phyloP scores from a whole-genome alignment of 2,888 invertebrate species.

The Torymus auratus region DNA sequence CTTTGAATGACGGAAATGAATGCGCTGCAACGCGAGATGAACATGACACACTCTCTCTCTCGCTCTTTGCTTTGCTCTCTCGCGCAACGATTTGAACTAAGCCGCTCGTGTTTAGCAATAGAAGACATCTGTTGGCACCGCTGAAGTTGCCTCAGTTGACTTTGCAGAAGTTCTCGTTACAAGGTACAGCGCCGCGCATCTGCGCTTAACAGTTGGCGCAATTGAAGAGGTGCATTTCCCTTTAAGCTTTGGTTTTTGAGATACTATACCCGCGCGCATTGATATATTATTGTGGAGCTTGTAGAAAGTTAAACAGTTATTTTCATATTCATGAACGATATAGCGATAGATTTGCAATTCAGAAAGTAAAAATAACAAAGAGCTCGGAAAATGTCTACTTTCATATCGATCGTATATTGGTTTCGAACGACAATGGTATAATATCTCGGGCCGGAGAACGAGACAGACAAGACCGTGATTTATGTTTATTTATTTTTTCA shows the following conservation, averaged over 20 bases:
- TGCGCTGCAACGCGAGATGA: neutral
- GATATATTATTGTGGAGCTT: no score
- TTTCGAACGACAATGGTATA: neutral
- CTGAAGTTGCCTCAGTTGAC: constrained; percentile 11
- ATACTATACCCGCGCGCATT: no score
- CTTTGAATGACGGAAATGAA: constrained; percentile 1
- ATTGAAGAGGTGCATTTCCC: neutral
- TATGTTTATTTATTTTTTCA: neutral
- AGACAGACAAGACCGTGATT: neutral
- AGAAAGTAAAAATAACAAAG: no score
- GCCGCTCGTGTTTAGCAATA: neutral
- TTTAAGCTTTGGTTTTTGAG: neutral
- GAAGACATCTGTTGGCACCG: constrained; percentile 19
- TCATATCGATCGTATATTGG: neutral
- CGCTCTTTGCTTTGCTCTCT: neutral
- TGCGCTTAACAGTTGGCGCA: constrained; percentile 16
- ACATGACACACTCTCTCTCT: no score
- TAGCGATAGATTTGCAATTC: no score
- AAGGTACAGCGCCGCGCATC: neutral
- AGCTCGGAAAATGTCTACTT: no score
- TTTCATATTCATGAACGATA: no score
- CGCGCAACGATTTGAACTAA: neutral
- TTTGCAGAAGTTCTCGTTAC: constrained; percentile 7
- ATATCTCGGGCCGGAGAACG: neutral
- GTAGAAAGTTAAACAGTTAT: no score